phyloP scores from a whole-genome alignment of 2,113 vertebrate genomes.

The Acanthisitta chloris region DNA sequence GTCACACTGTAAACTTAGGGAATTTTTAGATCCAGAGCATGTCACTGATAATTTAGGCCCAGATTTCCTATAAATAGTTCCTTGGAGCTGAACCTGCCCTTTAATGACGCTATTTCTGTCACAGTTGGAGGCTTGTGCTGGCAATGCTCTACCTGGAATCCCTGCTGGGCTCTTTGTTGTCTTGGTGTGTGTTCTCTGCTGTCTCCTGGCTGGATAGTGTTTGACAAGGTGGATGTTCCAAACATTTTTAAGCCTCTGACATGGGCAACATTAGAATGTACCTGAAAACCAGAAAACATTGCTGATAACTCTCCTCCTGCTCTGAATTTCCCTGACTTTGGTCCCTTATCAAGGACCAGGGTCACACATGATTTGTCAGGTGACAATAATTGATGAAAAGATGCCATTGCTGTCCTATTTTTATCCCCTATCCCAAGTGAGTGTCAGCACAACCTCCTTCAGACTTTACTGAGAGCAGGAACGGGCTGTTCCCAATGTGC shows the following conservation, averaged over 20 bases:
- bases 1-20: neutral
- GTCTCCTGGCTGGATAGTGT: neutral
- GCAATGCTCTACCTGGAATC: neutral
- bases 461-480: neutral
- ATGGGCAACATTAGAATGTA: accelerated
- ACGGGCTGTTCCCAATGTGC: neutral
- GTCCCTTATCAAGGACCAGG: neutral
- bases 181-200: neutral
- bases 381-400: neutral
- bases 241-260: neutral
- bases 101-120: neutral
- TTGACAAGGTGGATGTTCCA: neutral
- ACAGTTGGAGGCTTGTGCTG: neutral
- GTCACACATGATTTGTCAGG: neutral
- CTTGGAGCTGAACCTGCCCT: neutral
- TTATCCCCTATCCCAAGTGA: neutral
- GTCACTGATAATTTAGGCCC: neutral
- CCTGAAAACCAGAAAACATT: neutral
- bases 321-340: neutral
- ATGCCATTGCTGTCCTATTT: neutral
- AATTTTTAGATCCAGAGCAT: neutral
- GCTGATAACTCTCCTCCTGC: accelerated
- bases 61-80: neutral
- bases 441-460: neutral
- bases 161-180: neutral